Evolutionary conservation across 1,140 invertebrate species (phyloP), one percentile per base, ranked within the genome.

Genomic region (Theocolax elegans): DNA sequence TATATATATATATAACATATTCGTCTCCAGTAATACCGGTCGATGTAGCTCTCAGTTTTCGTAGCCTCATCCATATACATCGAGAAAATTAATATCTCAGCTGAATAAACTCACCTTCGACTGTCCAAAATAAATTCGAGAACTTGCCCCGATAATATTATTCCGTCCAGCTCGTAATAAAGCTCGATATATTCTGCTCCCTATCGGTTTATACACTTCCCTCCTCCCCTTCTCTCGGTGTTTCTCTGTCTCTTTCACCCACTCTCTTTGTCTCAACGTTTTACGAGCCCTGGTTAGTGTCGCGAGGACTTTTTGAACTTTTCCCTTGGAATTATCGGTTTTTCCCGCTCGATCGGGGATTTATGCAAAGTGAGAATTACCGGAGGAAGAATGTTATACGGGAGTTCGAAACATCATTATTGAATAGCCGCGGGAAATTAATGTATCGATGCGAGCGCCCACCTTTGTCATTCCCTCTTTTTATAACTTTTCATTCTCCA

Each of bases 31-130:
- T n/a, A n/a, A n/a, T n/a, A n/a, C n/a, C n/a, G n/a, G n/a, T n/a
- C n/a, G n/a, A n/a, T n/a, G n/a, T n/a, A n/a, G n/a, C n/a, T n/a
- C n/a, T n/a, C n/a, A n/a, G n/a, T n/a, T n/a, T 38, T 25, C 15
- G 1, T 21, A 13, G 1, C 0, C 81, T 85, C 82, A 84, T 85
- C 79, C 82, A 85, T 83, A 85, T 83, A 85, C 81, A 85, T 83
- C 77, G 79, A 69, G 79, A 83, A 85, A 85, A 85, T 85, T 83
- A 85, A 84, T 85, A 84, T 83, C 81, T 77, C 25, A 1, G 73
- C 73, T 78, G 81, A 83, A 84, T 84, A 81, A 83, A 83, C 80
- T 80, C 76, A 68, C 74, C 77, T 76, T 63, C 40, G 54, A 35
- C 60, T 40, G 25, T n/a, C 49, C 42, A 63, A 65, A 60, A 74